These are phyloP conservation scores for Pantelozetes paolii DNA, from an alignment of 2,888 invertebrate genomes.

Conservation along the genomic window DNA sequence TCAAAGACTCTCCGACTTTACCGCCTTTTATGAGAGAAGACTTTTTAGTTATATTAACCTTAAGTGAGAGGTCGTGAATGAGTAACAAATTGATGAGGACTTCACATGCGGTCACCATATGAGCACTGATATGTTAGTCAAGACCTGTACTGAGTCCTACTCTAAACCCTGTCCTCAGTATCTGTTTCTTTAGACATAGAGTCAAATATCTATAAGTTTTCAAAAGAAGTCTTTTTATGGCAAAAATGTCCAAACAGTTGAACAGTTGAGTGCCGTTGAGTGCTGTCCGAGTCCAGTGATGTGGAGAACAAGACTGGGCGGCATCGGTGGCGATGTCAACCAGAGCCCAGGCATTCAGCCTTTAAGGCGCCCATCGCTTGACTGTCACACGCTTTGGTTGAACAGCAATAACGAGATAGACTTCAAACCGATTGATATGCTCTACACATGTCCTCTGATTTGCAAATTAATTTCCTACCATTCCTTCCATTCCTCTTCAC, in stretches of 20 bases:
- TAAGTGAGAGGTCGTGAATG: conserved; percentile 36
- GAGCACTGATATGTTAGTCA: conserved; percentile 14
- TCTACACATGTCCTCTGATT: conserved; percentile 11
- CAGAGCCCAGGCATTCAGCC: conserved; percentile 6
- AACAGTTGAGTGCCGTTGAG: not conserved
- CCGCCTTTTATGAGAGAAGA: conserved; percentile 29
- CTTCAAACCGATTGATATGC: conserved; percentile 27
- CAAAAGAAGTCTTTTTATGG: conserved; percentile 33
- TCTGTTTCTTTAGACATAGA: not conserved
- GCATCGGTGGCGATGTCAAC: conserved; percentile 9
- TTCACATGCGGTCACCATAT: conserved; percentile 42
- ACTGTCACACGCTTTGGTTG: conserved; percentile 34
- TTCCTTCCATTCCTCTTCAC: not conserved
- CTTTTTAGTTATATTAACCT: conserved; percentile 35
- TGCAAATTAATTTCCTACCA: conserved; percentile 33
- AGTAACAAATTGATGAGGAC: conserved; percentile 37
- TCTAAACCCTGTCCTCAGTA: not conserved
- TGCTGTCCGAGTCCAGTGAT: not conserved
- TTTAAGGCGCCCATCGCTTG: conserved; percentile 25
- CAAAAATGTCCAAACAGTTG: conserved; percentile 29
- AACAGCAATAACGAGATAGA: conserved; percentile 31
- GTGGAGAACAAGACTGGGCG: not conserved
- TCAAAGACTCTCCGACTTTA: conserved; percentile 28
- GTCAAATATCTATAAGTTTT: conserved; percentile 28
- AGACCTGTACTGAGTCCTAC: not conserved